These are phyloP conservation scores for Amphimedon queenslandica DNA, from an alignment of 37 sponge, comb jelly and placozoan species.

Conservation along the genomic window DNA sequence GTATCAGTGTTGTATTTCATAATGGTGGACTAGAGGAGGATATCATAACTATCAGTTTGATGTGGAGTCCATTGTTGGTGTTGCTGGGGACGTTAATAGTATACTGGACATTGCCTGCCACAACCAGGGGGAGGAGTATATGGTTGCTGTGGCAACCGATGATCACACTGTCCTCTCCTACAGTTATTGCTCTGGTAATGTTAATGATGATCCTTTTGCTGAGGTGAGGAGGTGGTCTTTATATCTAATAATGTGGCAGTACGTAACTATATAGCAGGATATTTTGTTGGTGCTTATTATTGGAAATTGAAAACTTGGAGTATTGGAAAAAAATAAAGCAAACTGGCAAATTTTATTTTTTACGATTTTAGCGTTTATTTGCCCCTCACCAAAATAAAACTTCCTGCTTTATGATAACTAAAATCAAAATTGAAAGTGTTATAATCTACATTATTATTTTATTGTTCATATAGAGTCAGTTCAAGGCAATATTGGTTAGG, in stretches of 20 bases:
- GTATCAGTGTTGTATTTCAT: background rate
- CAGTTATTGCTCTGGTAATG: conserved; percentile 6
- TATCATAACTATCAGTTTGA: background rate
- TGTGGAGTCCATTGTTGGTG: background rate
- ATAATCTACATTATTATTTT: background rate
- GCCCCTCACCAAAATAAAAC: too few relatives aligned
- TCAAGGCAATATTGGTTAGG: background rate
- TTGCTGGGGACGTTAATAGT: too few relatives aligned
- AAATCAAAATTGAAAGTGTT: too few relatives aligned
- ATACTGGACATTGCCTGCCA: conserved; percentile 13
- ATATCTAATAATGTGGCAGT: too few relatives aligned
- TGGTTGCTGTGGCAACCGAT: conserved; percentile 44
- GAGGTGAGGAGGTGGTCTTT: background rate
- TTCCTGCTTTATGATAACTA: too few relatives aligned
- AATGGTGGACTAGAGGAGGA: background rate
- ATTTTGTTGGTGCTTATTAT: too few relatives aligned
- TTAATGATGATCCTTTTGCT: background rate
- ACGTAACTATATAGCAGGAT: too few relatives aligned
- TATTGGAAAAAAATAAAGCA: background rate
- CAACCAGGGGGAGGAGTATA: background rate
- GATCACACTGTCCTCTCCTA: conserved; percentile 20
- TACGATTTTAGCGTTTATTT: too few relatives aligned
- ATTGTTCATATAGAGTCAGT: background rate
- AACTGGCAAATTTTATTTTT: too few relatives aligned
- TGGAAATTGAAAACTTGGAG: too few relatives aligned